Evolutionary conservation across 2,888 invertebrate genomes (phyloP).

Genomic region (Megastigmus dorsalis): DNA sequence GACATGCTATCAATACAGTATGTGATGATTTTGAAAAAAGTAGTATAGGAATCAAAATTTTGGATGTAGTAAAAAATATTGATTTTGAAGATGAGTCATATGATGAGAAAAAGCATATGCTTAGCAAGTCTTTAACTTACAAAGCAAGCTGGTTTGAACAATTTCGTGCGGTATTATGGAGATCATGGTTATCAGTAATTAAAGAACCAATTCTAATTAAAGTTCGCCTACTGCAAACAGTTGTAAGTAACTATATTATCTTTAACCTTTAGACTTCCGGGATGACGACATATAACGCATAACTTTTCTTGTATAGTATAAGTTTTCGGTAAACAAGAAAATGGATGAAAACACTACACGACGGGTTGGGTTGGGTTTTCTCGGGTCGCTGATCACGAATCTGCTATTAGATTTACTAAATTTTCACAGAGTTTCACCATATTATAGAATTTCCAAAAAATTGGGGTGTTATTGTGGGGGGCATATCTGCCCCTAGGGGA

Average conservation of each 20-base stretch:
- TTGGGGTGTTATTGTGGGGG: too few species aligned
- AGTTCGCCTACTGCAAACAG: conserved; percentile 90
- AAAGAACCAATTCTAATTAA: conserved; percentile 94
- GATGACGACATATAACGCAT: too few species aligned
- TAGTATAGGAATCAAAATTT: conserved; percentile 79
- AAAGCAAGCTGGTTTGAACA: conserved; percentile 92
- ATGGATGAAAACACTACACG: conserved; percentile 2
- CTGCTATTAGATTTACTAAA: too few species aligned
- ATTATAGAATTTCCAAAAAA: too few species aligned
- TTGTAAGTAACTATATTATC: conserved; percentile 77
- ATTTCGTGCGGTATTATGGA: conserved; percentile 91
- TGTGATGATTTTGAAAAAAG: conserved; percentile 85
- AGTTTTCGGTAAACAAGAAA: too few species aligned
- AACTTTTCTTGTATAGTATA: too few species aligned
- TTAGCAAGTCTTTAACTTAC: conserved; percentile 78
- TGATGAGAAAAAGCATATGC: conserved; percentile 3
- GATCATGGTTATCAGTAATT: conserved; percentile 90
- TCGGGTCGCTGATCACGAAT: too few species aligned
- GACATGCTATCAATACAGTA: conserved; percentile 85
- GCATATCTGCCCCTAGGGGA: too few species aligned
- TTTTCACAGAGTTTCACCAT: too few species aligned
- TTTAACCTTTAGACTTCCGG: background rate
- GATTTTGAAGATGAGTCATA: conserved; percentile 56
- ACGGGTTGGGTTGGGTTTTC: too few species aligned
- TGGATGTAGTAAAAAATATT: conserved; percentile 76